phyloP scores from a whole-genome alignment of 2,797 vertebrate species.

The Schizopygopsis malacanthus region DNA sequence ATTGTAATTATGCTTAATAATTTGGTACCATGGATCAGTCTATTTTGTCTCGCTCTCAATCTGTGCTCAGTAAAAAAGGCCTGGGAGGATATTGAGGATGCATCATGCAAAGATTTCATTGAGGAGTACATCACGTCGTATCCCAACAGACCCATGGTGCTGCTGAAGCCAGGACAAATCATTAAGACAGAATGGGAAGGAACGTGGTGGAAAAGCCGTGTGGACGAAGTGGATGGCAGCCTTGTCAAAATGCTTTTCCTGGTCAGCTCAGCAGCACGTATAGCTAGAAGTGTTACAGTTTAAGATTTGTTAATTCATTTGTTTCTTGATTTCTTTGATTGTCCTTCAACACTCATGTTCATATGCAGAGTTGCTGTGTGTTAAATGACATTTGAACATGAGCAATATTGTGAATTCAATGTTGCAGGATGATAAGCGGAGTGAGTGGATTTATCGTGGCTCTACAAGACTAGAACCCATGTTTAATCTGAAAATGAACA shows the following conservation, averaged over 20 bases:
- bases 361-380: background rate
- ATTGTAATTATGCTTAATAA: background rate
- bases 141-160: slow-evolving; percentile 99
- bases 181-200: slow-evolving; percentile 99
- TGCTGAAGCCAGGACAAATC: slow-evolving; percentile 92
- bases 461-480: slow-evolving; percentile 97
- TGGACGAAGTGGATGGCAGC: slow-evolving; percentile 97
- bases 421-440: slow-evolving; percentile 90
- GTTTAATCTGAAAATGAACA: slow-evolving; percentile 97
- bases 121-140: slow-evolving; percentile 97
- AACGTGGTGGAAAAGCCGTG: slow-evolving; percentile 98
- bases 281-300: background rate
- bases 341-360: background rate
- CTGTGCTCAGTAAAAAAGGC: slow-evolving; percentile 84
- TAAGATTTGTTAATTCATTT: background rate
- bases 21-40: background rate
- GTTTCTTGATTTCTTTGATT: background rate
- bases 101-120: slow-evolving; percentile 94
- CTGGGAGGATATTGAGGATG: slow-evolving; percentile 98
- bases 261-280: slow-evolving; percentile 75
- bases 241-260: slow-evolving; percentile 97
- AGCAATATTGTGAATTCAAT: background rate
- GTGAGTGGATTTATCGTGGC: slow-evolving; percentile 98
- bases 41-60: background rate
- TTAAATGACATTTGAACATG: background rate